These are phyloP conservation scores for Adoxophyes honmai DNA, from an alignment of 1,140 invertebrate species.

Conservation along the genomic window DNA sequence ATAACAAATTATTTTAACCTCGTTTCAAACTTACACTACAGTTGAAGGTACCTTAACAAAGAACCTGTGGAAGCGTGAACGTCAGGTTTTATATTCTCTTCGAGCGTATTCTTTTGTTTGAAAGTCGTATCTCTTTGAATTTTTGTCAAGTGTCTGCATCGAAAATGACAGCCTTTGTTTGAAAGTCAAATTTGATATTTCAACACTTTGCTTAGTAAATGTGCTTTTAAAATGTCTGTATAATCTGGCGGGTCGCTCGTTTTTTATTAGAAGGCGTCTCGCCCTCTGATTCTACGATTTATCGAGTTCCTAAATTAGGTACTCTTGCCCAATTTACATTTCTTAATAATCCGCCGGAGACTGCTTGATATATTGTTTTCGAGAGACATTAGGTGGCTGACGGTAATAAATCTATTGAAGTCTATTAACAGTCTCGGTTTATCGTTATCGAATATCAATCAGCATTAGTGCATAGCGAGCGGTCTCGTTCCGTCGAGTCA, in stretches of 20 bases:
- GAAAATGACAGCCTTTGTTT: slow-evolving; percentile 8
- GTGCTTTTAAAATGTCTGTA: slow-evolving; percentile 2
- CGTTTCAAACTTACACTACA: background rate
- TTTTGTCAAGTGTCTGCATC: slow-evolving; percentile 4
- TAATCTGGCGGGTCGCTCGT: background rate
- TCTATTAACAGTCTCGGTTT: slow-evolving; percentile 26
- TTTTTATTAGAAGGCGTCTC: slow-evolving; percentile 3
- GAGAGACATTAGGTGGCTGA: slow-evolving; percentile 14
- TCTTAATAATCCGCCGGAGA: background rate
- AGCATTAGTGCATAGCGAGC: slow-evolving; percentile 49
- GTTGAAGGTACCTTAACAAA: background rate
- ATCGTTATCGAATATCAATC: slow-evolving; percentile 56
- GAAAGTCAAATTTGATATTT: slow-evolving; percentile 12
- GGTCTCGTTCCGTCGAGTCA: slow-evolving; percentile 48
- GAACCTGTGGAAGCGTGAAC: slow-evolving; percentile 14
- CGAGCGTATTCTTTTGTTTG: background rate
- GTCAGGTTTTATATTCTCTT: slow-evolving; percentile 5
- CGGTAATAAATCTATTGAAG: slow-evolving; percentile 20
- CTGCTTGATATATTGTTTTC: slow-evolving; percentile 12
- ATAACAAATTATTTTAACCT: background rate
- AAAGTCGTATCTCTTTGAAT: slow-evolving; percentile 3
- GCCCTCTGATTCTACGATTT: slow-evolving; percentile 13
- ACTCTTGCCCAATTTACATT: slow-evolving; percentile 15
- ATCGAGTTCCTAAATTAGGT: slow-evolving; percentile 13
- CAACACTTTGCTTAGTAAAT: slow-evolving; percentile 5